phyloP scores from a whole-genome alignment of 2,113 vertebrate species.

The Meriones unguiculatus region DNA sequence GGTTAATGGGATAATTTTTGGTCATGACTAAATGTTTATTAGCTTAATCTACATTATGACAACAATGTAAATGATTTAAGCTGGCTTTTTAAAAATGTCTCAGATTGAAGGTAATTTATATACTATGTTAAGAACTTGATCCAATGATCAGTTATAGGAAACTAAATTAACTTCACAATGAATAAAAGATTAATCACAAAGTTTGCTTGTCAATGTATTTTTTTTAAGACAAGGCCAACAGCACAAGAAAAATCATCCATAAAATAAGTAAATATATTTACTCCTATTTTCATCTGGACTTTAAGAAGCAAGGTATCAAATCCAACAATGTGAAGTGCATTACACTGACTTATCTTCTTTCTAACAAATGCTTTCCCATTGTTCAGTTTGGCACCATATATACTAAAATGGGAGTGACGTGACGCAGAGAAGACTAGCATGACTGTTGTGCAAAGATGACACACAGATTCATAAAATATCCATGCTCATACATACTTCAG shows the following conservation, averaged over 20 bases:
- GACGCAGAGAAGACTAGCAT: background rate
- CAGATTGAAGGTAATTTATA: background rate
- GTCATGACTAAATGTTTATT: background rate
- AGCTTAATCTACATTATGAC: background rate
- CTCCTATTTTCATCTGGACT: background rate
- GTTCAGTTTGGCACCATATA: background rate
- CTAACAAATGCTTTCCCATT: background rate
- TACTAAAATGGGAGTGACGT: background rate
- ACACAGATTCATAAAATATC: background rate
- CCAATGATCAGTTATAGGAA: background rate
- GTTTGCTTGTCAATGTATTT: background rate
- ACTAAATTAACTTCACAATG: background rate
- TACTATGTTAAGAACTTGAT: background rate
- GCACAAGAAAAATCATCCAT: background rate
- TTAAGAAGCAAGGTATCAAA: background rate
- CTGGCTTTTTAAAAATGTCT: background rate
- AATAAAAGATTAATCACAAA: background rate
- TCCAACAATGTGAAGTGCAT: background rate
- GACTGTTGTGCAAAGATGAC: background rate
- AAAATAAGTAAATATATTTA: background rate
- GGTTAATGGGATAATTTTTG: background rate
- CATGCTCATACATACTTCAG: background rate
- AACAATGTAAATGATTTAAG: background rate
- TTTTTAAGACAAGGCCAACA: background rate
- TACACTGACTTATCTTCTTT: background rate